Conservation (phyloP, 2,797 vertebrate genomes). For the Hippopotamyrus pictus region DNA sequence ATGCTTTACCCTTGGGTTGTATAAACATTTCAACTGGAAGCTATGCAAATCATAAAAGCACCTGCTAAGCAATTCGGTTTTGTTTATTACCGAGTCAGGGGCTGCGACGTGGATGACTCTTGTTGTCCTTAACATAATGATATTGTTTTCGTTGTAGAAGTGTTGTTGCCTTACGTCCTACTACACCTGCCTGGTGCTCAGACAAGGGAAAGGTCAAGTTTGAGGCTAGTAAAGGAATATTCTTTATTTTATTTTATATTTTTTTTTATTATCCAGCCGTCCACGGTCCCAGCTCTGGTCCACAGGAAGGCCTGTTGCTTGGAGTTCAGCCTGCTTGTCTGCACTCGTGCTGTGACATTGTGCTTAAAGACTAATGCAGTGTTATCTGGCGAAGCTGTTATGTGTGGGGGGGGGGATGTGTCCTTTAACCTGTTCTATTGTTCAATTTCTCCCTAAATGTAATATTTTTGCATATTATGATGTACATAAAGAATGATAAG, state of each 20-base stretch:
- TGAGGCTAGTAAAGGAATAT: not conserved
- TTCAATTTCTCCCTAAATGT: not conserved
- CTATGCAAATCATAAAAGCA: slow-evolving; percentile 7
- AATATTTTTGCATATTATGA: not conserved
- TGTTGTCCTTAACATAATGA: not conserved
- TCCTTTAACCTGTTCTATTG: not conserved
- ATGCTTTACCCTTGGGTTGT: not conserved
- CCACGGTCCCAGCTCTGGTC: not conserved
- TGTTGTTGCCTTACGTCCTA: not conserved
- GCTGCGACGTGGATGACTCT: not conserved
- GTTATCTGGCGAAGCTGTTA: not conserved
- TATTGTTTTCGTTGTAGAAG: not conserved
- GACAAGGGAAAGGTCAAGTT: not conserved
- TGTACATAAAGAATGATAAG: not conserved
- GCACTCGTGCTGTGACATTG: not conserved
- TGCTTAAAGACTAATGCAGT: slow-evolving; percentile 1
- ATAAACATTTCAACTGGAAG: not conserved
- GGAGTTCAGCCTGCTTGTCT: not conserved
- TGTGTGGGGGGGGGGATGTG: not conserved
- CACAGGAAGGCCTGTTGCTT: not conserved
- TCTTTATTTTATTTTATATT: not conserved
- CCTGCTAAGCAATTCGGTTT: not conserved
- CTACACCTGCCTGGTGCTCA: not conserved
- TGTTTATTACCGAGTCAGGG: not conserved
- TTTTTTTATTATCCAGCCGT: no score